Conservation (phyloP, 2,888 invertebrate genomes). For the Microchrysa polita region DNA sequence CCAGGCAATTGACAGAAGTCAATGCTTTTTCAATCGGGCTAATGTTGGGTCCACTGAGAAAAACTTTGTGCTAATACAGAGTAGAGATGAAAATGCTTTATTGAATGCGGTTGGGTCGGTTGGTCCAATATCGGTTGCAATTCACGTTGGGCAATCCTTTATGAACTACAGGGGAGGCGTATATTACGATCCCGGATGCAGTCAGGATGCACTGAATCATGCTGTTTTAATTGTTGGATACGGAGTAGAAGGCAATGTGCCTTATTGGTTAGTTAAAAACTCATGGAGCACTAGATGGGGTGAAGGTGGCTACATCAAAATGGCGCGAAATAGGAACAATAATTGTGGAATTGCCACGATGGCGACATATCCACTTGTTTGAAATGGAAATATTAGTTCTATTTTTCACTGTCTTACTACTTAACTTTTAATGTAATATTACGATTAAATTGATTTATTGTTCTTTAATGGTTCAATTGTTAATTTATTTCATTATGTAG, state of each 20-base stretch:
- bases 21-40: slow-evolving; percentile 72
- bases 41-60: slow-evolving; percentile 81
- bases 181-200: slow-evolving; percentile 83
- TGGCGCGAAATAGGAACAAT: slow-evolving; percentile 80
- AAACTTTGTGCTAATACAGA: slow-evolving; percentile 80
- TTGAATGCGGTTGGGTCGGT: slow-evolving; percentile 81
- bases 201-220: slow-evolving; percentile 78
- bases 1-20: slow-evolving; percentile 74
- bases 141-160: slow-evolving; percentile 88
- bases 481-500: too few relatives aligned
- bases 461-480: too few relatives aligned
- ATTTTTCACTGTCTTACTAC: too few relatives aligned
- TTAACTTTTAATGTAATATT: too few relatives aligned
- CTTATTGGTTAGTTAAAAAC: slow-evolving; percentile 76
- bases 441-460: too few relatives aligned
- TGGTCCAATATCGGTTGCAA: slow-evolving; percentile 88
- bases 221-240: slow-evolving; percentile 68
- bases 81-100: slow-evolving; percentile 76
- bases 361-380: slow-evolving; percentile 84
- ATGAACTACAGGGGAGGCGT: slow-evolving; percentile 85
- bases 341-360: slow-evolving; percentile 81
- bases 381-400: slow-evolving; percentile 52
- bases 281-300: slow-evolving; percentile 76
- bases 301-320: slow-evolving; percentile 80
- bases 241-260: slow-evolving; percentile 64